phyloP scores from a whole-genome alignment of 2,888 invertebrate species.

The Andrena bicolor region DNA sequence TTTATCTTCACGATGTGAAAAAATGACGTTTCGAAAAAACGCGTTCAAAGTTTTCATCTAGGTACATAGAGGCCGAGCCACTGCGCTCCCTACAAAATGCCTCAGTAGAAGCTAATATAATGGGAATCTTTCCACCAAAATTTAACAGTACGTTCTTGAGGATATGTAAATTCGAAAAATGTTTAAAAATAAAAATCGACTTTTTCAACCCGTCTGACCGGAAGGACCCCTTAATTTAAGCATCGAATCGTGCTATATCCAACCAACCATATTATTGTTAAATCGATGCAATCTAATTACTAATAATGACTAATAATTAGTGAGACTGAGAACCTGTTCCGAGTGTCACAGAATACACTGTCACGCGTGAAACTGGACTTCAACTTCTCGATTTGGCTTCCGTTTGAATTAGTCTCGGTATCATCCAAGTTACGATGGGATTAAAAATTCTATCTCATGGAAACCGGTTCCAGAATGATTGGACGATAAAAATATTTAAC shows the following conservation, averaged over 20 bases:
- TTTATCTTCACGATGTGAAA: too few relatives aligned
- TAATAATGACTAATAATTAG: not conserved
- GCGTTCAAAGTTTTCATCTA: too few relatives aligned
- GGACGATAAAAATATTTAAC: conserved; percentile 22
- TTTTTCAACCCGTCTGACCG: too few relatives aligned
- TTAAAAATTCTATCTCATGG: conserved; percentile 13
- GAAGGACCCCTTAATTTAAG: not conserved
- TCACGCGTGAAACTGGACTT: not conserved
- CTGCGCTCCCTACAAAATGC: too few relatives aligned
- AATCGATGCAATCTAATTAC: not conserved
- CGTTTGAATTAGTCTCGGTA: conserved; percentile 19
- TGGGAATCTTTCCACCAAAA: too few relatives aligned
- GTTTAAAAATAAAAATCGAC: too few relatives aligned
- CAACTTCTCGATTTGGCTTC: not conserved
- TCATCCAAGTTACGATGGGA: conserved; percentile 5
- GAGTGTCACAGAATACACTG: not conserved
- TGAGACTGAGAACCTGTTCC: conserved; percentile 18
- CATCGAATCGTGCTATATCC: not conserved
- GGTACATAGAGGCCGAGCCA: too few relatives aligned
- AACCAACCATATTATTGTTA: not conserved
- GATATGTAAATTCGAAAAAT: too few relatives aligned
- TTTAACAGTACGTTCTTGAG: too few relatives aligned
- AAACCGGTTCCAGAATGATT: not conserved
- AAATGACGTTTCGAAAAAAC: too few relatives aligned
- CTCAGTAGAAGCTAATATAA: too few relatives aligned